Conservation (phyloP, 2,113 vertebrate species). For the Macheiramphus alcinus region DNA sequence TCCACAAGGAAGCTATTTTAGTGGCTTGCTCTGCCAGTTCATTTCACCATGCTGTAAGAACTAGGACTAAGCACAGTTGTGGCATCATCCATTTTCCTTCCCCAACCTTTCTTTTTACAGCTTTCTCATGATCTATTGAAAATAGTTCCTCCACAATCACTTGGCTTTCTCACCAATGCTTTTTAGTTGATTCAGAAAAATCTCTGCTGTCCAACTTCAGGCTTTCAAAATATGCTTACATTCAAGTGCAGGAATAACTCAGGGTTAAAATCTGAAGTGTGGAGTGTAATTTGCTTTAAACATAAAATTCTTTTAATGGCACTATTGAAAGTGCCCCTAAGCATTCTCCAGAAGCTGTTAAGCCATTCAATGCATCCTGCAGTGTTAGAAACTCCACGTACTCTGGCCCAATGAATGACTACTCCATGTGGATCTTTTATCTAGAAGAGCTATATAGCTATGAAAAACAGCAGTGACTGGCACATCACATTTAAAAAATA, state of each 20-base stretch:
- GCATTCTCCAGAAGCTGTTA: conserved; percentile 14
- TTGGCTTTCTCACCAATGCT: not conserved
- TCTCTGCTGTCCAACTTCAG: not conserved
- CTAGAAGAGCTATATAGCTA: not conserved
- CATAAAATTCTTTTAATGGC: not conserved
- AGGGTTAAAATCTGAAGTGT: not conserved
- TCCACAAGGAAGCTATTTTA: not conserved
- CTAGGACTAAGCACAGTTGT: not conserved
- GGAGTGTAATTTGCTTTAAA: not conserved
- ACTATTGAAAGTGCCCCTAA: not conserved
- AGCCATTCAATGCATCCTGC: conserved; percentile 9
- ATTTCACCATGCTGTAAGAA: not conserved
- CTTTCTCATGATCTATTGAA: not conserved
- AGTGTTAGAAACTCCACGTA: not conserved
- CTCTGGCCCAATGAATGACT: not conserved
- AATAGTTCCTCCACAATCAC: not conserved
- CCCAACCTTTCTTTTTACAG: not conserved
- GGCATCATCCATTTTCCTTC: not conserved
- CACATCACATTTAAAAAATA: not conserved
- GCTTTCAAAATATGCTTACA: not conserved
- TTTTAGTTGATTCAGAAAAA: not conserved
- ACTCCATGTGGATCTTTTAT: not conserved
- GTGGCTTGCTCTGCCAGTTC: not conserved
- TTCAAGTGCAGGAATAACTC: not conserved
- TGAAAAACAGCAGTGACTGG: not conserved